Evolutionary conservation across 2,888 invertebrate genomes (phyloP), one percentile per base, ranked within the genome.

Genomic region (Polydrusus tereticollis): DNA sequence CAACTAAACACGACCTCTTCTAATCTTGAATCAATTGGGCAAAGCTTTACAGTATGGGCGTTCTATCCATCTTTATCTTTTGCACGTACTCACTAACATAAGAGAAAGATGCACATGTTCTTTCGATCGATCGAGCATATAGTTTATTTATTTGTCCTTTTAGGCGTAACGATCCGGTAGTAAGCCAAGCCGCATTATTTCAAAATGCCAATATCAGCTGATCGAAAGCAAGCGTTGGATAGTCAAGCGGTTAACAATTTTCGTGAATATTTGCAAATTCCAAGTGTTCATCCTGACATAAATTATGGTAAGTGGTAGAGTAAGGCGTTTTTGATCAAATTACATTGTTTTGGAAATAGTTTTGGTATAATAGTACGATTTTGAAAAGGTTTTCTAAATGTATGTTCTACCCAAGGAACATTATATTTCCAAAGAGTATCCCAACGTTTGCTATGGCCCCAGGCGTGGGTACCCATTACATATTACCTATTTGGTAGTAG

Each of bases 271-370:
- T 86, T 98, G 63, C 88, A 90, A 77, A 95, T 97, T 78, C 93
- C 94, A 7, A 94, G 95, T 64, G 94, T 96, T 0, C 97, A 97
- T 80, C 97, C 97, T 0, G 86, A 94, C 81, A 88, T 96, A 4
- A 89, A 96, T 84, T 97, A 97, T 84, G 91, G 96, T 95, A 86
- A 88, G 89, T 86, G 5, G 10, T 18, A 62, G 23, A 23, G n/a
- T 29, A 43, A 43, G 6, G 52, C n/a, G 18, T 55, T 2, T 55
- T 55, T 16, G 2, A 55, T 16, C 8, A 33, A 29, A 55, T 1
- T 55, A 18, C 12, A 16, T 33, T 18, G 16, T 29, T 16, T 29
- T 16, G 16, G 29, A 29, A 8, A 16, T 6, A 55, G n/a, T 55
- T 55, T 29, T 18, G 10, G 7, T 55, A 4, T 29, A 7, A 8